Evolutionary conservation across 1,140 invertebrate genomes (phyloP), one percentile per base, ranked within the genome.

Genomic region (Zaprionus kolodkinae): DNA sequence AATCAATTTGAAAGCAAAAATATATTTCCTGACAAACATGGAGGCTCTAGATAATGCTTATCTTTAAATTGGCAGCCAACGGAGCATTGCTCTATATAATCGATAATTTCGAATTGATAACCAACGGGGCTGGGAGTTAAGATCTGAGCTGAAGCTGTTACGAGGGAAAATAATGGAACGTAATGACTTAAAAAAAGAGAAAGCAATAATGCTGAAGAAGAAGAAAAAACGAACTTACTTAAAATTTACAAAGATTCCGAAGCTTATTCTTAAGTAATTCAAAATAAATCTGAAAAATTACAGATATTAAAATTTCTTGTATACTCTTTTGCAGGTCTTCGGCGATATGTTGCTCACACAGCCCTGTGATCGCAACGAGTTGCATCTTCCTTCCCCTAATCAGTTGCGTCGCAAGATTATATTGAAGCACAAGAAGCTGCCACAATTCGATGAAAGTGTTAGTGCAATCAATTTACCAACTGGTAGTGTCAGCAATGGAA

Each of bases 361-460:
- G 80, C 96, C 96, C 1, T 93, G 96, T 40, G 96, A 98, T 76
- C 97, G 96, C 85, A 96, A 97, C 91, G 97, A 98, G 92, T 95
- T 93, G 7, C 91, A 93, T 72, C 93, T 99, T 64, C 99, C 99
- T 3, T 99, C 98, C 1, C 99, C 99, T 0, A 94, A 96, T 78
- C 94, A 96, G 71, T 89, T 97, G 38, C 94, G 94, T 27, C 93
- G 94, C 45, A 97, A 96, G 93, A 97, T 99, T 56, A 95, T 98
- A 56, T 93, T 98, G 2, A 99, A 99, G 93, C 98, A 99, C 86
- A 99, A 99, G 91, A 99, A 99, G 91, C 93, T 99, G 21, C 97
- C 97, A 0, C 97, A 97, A 93, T 95, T 93, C 70, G 95, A 96
- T 79, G 96, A 96, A 81, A 94, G 94, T 5, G 72, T 63, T 38